phyloP scores from a whole-genome alignment of 2,797 vertebrate species.

The Lagocephalus sceleratus region DNA sequence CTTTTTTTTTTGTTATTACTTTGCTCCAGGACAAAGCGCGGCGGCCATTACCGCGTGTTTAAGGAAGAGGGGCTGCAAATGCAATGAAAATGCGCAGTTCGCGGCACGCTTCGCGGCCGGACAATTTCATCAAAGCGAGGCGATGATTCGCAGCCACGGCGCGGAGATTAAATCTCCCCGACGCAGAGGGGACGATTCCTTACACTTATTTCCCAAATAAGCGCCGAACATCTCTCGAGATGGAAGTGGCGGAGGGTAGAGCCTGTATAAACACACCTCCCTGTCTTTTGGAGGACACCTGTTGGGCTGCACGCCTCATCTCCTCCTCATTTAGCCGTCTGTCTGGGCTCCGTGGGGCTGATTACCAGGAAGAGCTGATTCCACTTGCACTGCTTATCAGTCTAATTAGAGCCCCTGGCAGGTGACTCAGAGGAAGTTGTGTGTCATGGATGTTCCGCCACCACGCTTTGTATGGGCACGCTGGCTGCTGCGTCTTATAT shows the following conservation, averaged over 20 bases:
- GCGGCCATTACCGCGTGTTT: constrained; percentile 63
- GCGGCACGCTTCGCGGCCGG: constrained; percentile 49
- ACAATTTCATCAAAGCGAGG: constrained; percentile 52
- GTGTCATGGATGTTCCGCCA: constrained; percentile 52
- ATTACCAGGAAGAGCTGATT: constrained; percentile 73
- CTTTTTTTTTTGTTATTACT: constrained; percentile 51
- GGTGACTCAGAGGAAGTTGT: constrained; percentile 69
- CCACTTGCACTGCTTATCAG: constrained; percentile 73
- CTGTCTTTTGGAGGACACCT: constrained; percentile 74
- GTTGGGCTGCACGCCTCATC: constrained; percentile 74
- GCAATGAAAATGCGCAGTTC: constrained; percentile 52
- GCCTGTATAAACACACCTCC: constrained; percentile 46
- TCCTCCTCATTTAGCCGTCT: constrained; percentile 77
- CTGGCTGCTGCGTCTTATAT: constrained; percentile 24
- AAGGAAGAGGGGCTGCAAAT: constrained; percentile 55
- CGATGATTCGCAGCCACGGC: constrained; percentile 42
- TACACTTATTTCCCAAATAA: constrained; percentile 42
- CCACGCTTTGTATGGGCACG: constrained; percentile 45
- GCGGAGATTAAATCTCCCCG: constrained; percentile 56
- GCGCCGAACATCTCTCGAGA: constrained; percentile 34
- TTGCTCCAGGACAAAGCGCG: constrained; percentile 64
- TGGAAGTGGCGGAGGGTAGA: constrained; percentile 33
- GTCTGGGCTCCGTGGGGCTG: constrained; percentile 73
- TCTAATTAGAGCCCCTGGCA: constrained; percentile 77
- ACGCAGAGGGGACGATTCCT: constrained; percentile 21